Percentiles rank a stretch among this genome's conserved stretches.
phyloP scores from a whole-genome alignment of 2,888 invertebrate genomes.

The Lasioglossum figueresi region DNA sequence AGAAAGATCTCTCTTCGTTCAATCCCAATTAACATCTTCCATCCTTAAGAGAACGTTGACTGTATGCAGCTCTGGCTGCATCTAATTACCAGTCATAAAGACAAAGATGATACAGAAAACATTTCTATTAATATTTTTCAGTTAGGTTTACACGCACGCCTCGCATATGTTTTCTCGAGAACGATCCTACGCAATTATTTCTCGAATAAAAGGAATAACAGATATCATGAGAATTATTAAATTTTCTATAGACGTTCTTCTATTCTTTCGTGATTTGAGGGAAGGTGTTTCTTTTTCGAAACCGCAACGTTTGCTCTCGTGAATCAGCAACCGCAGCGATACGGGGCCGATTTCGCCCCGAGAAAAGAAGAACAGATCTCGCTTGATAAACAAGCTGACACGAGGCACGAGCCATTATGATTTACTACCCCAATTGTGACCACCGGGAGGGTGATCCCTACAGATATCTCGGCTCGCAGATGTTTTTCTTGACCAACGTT shows the following conservation, averaged over 20 bases:
- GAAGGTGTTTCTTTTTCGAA: background rate
- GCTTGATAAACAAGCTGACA: slow-evolving; percentile 70
- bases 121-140: background rate
- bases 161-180: background rate
- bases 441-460: slow-evolving; percentile 29
- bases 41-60: background rate
- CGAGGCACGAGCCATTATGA: slow-evolving; percentile 70
- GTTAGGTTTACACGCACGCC: background rate
- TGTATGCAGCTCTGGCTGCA: background rate
- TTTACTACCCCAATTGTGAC: slow-evolving; percentile 59
- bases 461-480: slow-evolving; percentile 59
- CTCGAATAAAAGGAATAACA: background rate
- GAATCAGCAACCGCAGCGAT: slow-evolving; percentile 32
- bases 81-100: background rate
- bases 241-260: background rate
- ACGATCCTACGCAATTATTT: background rate
- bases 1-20: background rate
- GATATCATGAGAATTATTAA: background rate
- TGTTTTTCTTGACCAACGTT: slow-evolving; percentile 61
- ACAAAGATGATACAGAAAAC: no score
- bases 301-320: background rate
- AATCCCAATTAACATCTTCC: background rate
- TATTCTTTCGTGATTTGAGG: background rate
- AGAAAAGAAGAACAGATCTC: slow-evolving; percentile 49
- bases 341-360: slow-evolving; percentile 22